Conservation (phyloP, 2,113 vertebrate genomes). For the Mustela nigripes region DNA sequence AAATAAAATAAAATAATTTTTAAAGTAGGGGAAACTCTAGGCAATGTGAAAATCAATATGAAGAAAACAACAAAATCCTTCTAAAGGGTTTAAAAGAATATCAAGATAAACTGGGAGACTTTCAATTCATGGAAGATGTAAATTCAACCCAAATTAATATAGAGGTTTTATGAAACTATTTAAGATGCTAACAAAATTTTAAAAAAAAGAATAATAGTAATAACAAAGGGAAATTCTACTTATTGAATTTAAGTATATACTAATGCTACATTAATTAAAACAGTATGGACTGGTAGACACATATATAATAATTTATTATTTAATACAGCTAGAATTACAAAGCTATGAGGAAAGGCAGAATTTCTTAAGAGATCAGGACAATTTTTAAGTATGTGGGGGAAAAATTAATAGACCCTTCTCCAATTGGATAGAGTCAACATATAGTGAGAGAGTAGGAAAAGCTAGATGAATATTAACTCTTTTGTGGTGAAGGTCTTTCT, state of each 20-base stretch:
- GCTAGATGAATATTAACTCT: background rate
- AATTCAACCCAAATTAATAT: slow-evolving; percentile 29
- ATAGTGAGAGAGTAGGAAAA: background rate
- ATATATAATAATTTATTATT: background rate
- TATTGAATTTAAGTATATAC: background rate
- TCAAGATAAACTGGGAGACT: background rate
- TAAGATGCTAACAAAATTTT: background rate
- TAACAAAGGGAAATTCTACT: background rate
- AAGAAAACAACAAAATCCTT: slow-evolving; percentile 42
- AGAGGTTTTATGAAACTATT: slow-evolving; percentile 4
- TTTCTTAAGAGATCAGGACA: slow-evolving; percentile 11
- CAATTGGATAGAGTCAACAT: slow-evolving; percentile 8
- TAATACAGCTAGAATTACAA: slow-evolving; percentile 24
- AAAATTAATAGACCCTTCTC: background rate
- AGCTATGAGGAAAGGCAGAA: background rate
- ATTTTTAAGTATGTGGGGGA: background rate
- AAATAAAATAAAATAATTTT: background rate
- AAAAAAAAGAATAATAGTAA: background rate
- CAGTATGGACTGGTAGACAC: background rate
- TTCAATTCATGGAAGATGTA: slow-evolving; percentile 1
- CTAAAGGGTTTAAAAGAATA: slow-evolving; percentile 23
- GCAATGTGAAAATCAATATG: background rate
- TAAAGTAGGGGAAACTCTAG: background rate
- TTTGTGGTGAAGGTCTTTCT: background rate
- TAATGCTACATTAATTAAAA: slow-evolving; percentile 34